These are phyloP conservation scores for Platynereis dumerilii DNA, from an alignment of 2,888 invertebrate genomes.

Conservation along the genomic window DNA sequence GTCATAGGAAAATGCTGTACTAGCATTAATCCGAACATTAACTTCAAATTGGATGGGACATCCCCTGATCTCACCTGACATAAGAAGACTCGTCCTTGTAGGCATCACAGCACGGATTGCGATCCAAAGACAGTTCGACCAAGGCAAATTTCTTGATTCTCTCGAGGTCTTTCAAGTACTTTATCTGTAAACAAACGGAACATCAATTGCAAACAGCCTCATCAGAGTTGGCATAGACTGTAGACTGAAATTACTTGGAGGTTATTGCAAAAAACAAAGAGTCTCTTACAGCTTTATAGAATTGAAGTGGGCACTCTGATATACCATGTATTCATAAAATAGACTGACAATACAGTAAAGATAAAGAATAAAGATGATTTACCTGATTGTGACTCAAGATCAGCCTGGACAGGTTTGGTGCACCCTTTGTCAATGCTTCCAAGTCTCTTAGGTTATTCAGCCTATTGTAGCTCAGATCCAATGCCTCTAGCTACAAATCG, in stretches of 20 bases:
- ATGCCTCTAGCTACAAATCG: slow-evolving; percentile 68
- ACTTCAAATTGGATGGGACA: too few species aligned
- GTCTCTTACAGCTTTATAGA: too few species aligned
- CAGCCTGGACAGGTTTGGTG: slow-evolving; percentile 78
- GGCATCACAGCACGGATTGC: slow-evolving; percentile 81
- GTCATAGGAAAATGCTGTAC: too few species aligned
- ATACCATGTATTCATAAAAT: too few species aligned
- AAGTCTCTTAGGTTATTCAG: slow-evolving; percentile 75
- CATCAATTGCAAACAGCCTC: too few species aligned
- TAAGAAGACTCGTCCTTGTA: slow-evolving; percentile 79
- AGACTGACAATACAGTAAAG: too few species aligned
- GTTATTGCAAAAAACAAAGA: too few species aligned
- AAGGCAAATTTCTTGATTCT: slow-evolving; percentile 75
- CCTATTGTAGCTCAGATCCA: slow-evolving; percentile 83
- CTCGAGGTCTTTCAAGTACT: slow-evolving; percentile 66
- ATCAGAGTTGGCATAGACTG: too few species aligned
- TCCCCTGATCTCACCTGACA: slow-evolving; percentile 67
- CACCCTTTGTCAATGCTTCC: slow-evolving; percentile 71
- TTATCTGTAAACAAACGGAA: slow-evolving; percentile 11
- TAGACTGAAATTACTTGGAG: too few species aligned
- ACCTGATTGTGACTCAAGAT: slow-evolving; percentile 76
- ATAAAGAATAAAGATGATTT: too few species aligned
- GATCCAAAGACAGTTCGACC: slow-evolving; percentile 78
- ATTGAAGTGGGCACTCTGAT: too few species aligned
- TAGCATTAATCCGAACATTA: too few species aligned